Conservation (phyloP, 2,113 vertebrate species). For the Clarias magur region DNA sequence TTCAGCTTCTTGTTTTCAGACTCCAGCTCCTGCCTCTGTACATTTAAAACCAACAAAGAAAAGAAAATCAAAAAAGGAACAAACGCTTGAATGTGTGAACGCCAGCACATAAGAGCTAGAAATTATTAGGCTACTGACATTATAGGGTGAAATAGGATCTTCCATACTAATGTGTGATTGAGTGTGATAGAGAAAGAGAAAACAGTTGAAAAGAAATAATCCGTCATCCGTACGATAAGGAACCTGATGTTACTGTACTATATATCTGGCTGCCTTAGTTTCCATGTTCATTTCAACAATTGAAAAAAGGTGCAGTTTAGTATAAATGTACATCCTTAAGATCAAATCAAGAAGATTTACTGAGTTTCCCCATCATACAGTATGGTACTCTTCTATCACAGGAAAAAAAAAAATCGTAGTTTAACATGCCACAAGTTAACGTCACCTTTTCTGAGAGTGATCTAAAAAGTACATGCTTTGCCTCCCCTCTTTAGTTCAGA, state of each 20-base stretch:
- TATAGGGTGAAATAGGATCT: neutral
- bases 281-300: neutral
- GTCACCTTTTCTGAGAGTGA: neutral
- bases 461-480: no score
- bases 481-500: neutral
- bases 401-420: neutral
- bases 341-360: neutral
- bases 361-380: no score
- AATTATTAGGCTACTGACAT: no score
- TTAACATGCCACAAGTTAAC: neutral
- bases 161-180: neutral
- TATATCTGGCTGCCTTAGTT: neutral
- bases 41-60: neutral
- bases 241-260: neutral
- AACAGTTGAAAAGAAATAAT: neutral
- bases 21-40: slow-evolving; percentile 92
- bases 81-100: neutral
- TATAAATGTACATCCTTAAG: neutral
- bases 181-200: neutral
- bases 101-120: neutral
- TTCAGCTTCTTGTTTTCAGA: slow-evolving; percentile 95
- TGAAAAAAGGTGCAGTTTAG: neutral
- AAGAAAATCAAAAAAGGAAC: neutral
- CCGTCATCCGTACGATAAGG: neutral
- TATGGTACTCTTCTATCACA: neutral